Base-by-base conservation (phyloP, 2,797 vertebrate species). In the Tangara arthus region DNA sequence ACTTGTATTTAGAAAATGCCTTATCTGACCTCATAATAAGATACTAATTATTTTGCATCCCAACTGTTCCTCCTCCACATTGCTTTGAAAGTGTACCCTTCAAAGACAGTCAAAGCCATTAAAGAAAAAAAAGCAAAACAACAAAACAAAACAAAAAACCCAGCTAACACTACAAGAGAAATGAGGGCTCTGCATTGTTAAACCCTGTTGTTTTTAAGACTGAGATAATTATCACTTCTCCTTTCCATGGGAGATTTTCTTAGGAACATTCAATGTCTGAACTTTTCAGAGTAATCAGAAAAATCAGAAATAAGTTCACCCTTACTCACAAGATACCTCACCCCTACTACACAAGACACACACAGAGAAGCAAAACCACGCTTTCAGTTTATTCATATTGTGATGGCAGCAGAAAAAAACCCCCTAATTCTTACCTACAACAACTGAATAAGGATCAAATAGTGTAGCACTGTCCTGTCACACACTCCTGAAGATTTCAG, bases 1-100 rank as follows among this genome's bases (percentile, higher is more conserved):
- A 94, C 41, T 52, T 86, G 24, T 53, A 63, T 69, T 73, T 53
- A 81, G 94, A 84, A 95, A 91, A 88, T 64, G 56, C 23, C 66
- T 83, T 81, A 70, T 68, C 61, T 85, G 91, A 92, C 47, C 68
- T 95, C 27, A 39, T 39, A 60, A 86, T 21, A 90, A 86, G 44
- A 78, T 24, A 87, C 21, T 68, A 90, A 90, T 86, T 82, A 87
- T 83, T 94, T 85, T 84, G 76, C 47, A 87, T 78, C 82, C 68
- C 84, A 90, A 63, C 63, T 90, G 82, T 70, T 95, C 66, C 76
- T 93, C 72, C 78, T 77, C 50, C 66, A 82, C 44, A 50, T 7
- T 85, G 68, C 57, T 90, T 92, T 93, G 47, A 94, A 95, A 87
- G 37, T 9, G 14, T 41, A 81, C 57, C 52, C 66, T 94, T 96